Evolutionary conservation across 2,113 vertebrate genomes (phyloP).

Genomic region (Daubentonia madagascariensis): DNA sequence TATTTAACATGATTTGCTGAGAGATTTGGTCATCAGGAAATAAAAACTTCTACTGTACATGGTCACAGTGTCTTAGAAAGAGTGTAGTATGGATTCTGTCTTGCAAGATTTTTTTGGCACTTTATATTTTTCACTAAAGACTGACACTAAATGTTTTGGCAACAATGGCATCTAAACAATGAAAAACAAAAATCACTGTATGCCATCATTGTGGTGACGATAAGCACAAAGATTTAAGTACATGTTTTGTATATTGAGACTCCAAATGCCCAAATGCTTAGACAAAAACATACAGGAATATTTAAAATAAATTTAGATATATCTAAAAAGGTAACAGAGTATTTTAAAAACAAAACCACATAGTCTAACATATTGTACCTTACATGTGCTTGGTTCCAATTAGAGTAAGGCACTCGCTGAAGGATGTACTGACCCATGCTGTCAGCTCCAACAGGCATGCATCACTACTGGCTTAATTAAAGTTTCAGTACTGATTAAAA

Average conservation of each 20-base stretch:
- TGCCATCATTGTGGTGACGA: background rate
- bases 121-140: constrained; percentile 55
- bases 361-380: constrained; percentile 51
- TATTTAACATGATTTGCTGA: background rate
- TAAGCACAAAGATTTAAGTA: background rate
- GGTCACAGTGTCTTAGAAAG: constrained; percentile 48
- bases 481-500: constrained; percentile 78
- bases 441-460: constrained; percentile 68
- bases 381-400: constrained; percentile 70
- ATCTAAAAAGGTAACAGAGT: background rate
- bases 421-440: constrained; percentile 71
- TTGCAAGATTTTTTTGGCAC: constrained; percentile 60
- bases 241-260: background rate
- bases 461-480: constrained; percentile 75
- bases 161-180: background rate
- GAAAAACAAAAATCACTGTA: background rate
- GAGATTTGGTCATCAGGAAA: background rate
- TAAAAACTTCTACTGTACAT: background rate
- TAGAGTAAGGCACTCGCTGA: constrained; percentile 74
- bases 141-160: constrained; percentile 17
- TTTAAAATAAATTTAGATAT: background rate
- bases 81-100: background rate
- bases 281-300: background rate
- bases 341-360: background rate
- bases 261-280: background rate